Evolutionary conservation across 2,113 vertebrate genomes (phyloP).

Genomic region (western clawed frog (Xenopus tropicalis)): UCB_Xtro_10.0 CM004445.2:114259501-114260000

Average conservation of each 20-base stretch:
- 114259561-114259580: conserved; percentile 77
- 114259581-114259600: conserved; percentile 94
- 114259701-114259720: conserved; percentile 81
- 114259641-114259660: conserved; percentile 94
- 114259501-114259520: conserved; percentile 57
- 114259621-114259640: conserved; percentile 81
- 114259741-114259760: conserved; percentile 99
- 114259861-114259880: conserved; percentile 95
- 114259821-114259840: conserved; percentile 98
- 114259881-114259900: conserved; percentile 97
- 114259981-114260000: conserved; percentile 85
- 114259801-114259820: conserved; percentile 98
- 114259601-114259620: conserved; percentile 72
- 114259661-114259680: conserved; percentile 86
- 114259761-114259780: conserved; percentile 98
- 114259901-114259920: conserved; percentile 90
- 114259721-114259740: conserved; percentile 99
- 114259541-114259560: conserved; percentile 75
- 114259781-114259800: conserved; percentile 99
- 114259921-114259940: conserved; percentile 93
- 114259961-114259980: conserved; percentile 95
- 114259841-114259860: conserved; percentile 97
- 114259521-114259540: conserved; percentile 78
- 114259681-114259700: conserved; percentile 88
- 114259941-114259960: conserved; percentile 86